Evolutionary conservation across 2,797 vertebrate species (phyloP), one percentile per base, ranked within the genome.

Genomic region (Botia almorhae): DNA sequence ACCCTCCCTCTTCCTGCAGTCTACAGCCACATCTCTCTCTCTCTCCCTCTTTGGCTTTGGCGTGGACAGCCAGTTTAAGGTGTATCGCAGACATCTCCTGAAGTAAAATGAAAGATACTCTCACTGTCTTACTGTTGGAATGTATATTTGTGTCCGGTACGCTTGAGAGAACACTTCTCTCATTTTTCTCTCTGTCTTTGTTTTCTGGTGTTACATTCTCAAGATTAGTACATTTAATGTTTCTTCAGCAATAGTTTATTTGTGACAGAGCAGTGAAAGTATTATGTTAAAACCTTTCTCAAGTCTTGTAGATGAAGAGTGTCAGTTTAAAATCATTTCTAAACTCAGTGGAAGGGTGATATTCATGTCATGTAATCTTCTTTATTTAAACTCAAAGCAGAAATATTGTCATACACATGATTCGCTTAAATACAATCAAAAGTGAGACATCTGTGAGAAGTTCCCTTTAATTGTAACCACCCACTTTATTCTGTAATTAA

Each of bases 11-110:
- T 89, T 89, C 92, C 93, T 94, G 92, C 89, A 87, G 94, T 91
- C 94, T 93, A 93, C 92, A 94, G 92, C 91, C 91, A 91, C 91
- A 93, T 90, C 91, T 95, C 89, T 92, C 88, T 89, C 69, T 88
- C 68, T 76, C 78, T 64, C 78, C 87, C 81, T 65, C 86, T 78
- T 81, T 76, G 48, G 11, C 83, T 86, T 71, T 5, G 60, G 29
- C 58, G 75, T 12, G 7, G 70, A 72, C 81, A 74, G 63, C 65
- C 60, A 10, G 75, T 69, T 75, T 72, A 78, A 78, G 76, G 50
- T 81, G 69, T 83, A 50, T 10, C 43, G 2, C 7, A 46, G 43
- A 46, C 43, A 46, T 78, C 26, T 81, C 33, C 76, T 79, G 51
- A 70, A 81, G 74, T 69, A 80, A n/a, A 77, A 74, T 60, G 13